Base-by-base conservation (phyloP, 53 echinoderm and acorn worm genomes). In the Stichopus horrens region DNA sequence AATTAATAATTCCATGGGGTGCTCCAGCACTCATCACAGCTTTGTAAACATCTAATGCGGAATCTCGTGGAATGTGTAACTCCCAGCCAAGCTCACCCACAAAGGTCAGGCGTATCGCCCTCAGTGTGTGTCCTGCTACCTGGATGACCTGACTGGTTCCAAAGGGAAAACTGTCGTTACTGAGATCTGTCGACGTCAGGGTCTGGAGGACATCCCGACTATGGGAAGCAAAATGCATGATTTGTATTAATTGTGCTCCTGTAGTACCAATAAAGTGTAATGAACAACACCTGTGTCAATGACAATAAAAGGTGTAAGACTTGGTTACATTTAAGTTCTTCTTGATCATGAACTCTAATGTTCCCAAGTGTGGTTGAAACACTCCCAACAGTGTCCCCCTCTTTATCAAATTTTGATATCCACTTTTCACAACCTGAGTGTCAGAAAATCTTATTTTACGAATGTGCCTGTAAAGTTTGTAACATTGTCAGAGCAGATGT, bases 21-120 rank as follows among this genome's bases (percentile, higher is more conserved):
- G 94, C 93, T 20, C 97, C 97, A 53, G 92, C 95, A 56, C 86
- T 68, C 95, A 97, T 97, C 7, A 97, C 92, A 20, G 97, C 94
- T 23, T 90, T 86, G 90, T 97, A 95, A 18, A 97, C 92, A 5
- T 90, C 79, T 4, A 97, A 92, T 0, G 95, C 88, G 4, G 90
- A 71, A 10, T 92, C 94, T 51, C 91, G 94, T 51, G 89, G 89
- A 57, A 97, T 87, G 75, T 97, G 97, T 9, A 97, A 79, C 93
- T 97, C 97, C 95, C 95, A 97, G 60, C 97, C 97, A 20, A 97
- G 75, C 92, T 97, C 97, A 6, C 97, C 97, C 7, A 97, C 97
- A 58, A 97, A 97, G 9, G 97, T 94, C 85, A 97, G 80, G 1
- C 97, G 93, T 55, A 97, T 89, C 3, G 92, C 95, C 14, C 97